Base-by-base conservation (phyloP, 2,888 invertebrate species). In the Drosophila kanekoi region DNA sequence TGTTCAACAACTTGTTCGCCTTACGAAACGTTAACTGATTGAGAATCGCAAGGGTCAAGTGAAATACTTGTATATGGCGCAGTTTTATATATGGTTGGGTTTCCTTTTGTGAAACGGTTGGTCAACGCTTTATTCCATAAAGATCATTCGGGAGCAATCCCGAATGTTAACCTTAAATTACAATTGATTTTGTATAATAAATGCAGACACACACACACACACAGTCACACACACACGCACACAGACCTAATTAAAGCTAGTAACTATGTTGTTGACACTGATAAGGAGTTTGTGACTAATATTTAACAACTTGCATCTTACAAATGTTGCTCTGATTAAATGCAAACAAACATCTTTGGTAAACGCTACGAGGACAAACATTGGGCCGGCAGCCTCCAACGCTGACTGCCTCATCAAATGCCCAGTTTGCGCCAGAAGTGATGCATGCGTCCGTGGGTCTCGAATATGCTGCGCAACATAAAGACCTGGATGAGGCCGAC, bases 381-480 rank as follows among this genome's bases (percentile, higher is more conserved):
- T 28, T 14, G 11, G 13, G 35, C 28, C 28, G 0, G 28, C 28
- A 8, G 8, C 8, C 28, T 8, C 8, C 8, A 8, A 28, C 1
- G 6, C 6, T 4, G 2, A n/a, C 10, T 16, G 41, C 20, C 63
- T 54, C 68, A 89, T 89, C 87, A 91, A 52, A 91, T 70, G 63
- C 90, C 86, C 61, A 92, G 28, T 58, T 91, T 92, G 13, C 87
- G 83, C 92, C 92, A 93, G 32, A 93, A 71, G 28, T 79, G 77
- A 63, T 89, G 89, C 77, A 92, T 81, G n/a, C 91, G 91, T 4
- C 91, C 92, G 3, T 94, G 93, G 0, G 90, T 91, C 89, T 97
- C 96, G 86, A 97, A 98, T 23, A 98, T 93, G 91, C 96, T 96
- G 72, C 95, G 95, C 14, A 97, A 94, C 93, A 97, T 95, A 1